Base-by-base conservation (phyloP, 2,888 invertebrate species). In the Agrypnus murinus region DNA sequence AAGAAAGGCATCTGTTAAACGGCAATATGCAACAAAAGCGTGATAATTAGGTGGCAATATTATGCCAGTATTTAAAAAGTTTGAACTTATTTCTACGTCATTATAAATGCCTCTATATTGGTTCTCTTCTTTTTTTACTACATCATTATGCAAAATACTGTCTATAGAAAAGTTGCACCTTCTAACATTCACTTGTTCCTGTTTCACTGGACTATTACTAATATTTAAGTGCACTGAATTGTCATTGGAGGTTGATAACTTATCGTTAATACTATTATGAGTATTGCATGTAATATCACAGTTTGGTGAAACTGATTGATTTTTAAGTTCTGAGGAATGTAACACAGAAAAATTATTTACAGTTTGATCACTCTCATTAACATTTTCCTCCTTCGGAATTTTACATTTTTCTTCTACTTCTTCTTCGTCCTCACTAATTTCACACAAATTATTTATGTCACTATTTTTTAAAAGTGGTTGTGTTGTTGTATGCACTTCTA, bases 401-500 rank as follows among this genome's bases (percentile, higher is more conserved):
- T 72, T 64, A 68, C 68, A 43, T 34, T 53, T 43, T 19, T n/a
- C 12, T 25, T 36, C 17, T 32, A 46, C 34, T 45, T 19, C 7
- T 14, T 10, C 10, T 46, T 46, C 14, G 14, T 64, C n/a, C n/a
- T n/a, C 40, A 25, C 36, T 17, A 15, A 12, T 15, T 31, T 43
- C 15, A 3, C 15, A 36, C 5, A 34, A 4, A 19, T 12, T 19
- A 14, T 31, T 32, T 10, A 14, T 15, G 1, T 69, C 64, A 31
- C 14, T 15, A 14, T 40, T 63, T 76, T 87, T 87, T 38, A 92
- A 87, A 80, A 89, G 87, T 0, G 92, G 93, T 81, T 93, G 93
- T 63, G 92, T 89, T n/a, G 92, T 91, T 0, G 96, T 95, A 81
- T 93, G 91, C 65, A 87, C 80, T 88, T 97, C 97, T 79, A 88